Evolutionary conservation across 1,140 invertebrate species (phyloP).

Genomic region (Drosophila leontia): DNA sequence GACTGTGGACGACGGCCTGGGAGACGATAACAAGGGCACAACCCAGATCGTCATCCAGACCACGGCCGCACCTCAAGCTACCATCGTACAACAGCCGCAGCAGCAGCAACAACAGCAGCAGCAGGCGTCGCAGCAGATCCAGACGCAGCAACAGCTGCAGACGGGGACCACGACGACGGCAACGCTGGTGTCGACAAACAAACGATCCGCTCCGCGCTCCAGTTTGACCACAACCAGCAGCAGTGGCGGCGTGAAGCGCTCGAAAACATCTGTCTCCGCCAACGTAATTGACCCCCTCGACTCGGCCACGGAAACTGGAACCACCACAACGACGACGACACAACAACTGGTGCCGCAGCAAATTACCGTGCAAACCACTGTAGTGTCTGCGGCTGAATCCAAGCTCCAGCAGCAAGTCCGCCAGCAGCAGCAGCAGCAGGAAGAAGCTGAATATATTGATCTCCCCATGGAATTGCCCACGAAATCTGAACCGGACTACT

Average conservation of each 20-base stretch:
- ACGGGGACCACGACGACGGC: constrained; percentile 77
- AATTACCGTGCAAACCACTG: constrained; percentile 79
- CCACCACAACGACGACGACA: constrained; percentile 50
- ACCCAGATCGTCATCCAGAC: constrained; percentile 84
- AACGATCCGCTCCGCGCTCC: constrained; percentile 72
- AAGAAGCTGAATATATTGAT: constrained; percentile 81
- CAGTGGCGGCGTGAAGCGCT: constrained; percentile 55
- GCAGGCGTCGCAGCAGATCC: constrained; percentile 60
- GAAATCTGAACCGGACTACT: constrained; percentile 85
- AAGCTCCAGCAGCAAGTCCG: constrained; percentile 55
- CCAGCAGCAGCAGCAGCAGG: constrained; percentile 58
- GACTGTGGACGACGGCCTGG: constrained; percentile 79
- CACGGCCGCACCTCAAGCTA: constrained; percentile 69
- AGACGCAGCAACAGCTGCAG: constrained; percentile 73
- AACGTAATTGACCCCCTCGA: constrained; percentile 65
- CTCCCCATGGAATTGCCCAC: constrained; percentile 83
- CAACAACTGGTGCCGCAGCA: constrained; percentile 63
- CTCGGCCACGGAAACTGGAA: constrained; percentile 51
- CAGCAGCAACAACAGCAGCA: constrained; percentile 58
- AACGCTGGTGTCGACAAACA: constrained; percentile 79
- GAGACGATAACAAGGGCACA: constrained; percentile 77
- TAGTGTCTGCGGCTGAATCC: constrained; percentile 51
- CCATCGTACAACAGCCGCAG: constrained; percentile 72
- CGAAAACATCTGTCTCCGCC: constrained; percentile 51
- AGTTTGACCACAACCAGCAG: constrained; percentile 37